Conservation (phyloP, 2,113 vertebrate genomes). For the Coregonus clupeaformis region DNA sequence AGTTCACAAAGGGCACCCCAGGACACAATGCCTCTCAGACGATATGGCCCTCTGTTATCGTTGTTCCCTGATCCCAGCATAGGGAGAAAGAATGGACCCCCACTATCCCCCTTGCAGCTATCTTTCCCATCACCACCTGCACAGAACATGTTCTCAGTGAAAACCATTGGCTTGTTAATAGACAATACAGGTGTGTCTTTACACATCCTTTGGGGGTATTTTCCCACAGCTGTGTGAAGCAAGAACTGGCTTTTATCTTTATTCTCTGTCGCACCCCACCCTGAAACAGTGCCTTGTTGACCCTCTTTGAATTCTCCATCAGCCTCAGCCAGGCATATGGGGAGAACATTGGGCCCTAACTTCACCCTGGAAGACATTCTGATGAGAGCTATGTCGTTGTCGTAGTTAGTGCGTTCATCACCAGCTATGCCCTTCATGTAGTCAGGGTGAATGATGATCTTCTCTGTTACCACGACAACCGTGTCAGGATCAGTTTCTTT, state of each 20-base stretch:
- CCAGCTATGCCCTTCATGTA: conserved; percentile 41
- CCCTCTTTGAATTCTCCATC: conserved; percentile 24
- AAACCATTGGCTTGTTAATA: not conserved
- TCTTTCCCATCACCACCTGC: conserved; percentile 77
- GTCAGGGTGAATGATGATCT: conserved; percentile 78
- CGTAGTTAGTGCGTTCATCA: conserved; percentile 46
- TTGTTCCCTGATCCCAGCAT: conserved; percentile 21
- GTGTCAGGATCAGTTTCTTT: fast-evolving
- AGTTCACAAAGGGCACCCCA: conserved; percentile 82
- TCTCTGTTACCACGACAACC: conserved; percentile 46
- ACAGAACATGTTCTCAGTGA: conserved; percentile 91
- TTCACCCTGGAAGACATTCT: conserved; percentile 74
- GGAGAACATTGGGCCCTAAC: conserved; percentile 74
- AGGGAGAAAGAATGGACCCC: conserved; percentile 78
- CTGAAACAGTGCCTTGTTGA: conserved; percentile 80
- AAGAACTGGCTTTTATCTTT: conserved; percentile 29
- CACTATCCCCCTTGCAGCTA: conserved; percentile 86
- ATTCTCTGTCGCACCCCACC: conserved; percentile 77
- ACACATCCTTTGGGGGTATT: conserved; percentile 43
- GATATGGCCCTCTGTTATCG: conserved; percentile 36
- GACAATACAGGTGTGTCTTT: not conserved
- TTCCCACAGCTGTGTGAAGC: conserved; percentile 65
- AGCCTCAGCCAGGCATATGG: conserved; percentile 83
- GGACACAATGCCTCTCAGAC: conserved; percentile 81
- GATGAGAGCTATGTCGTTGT: conserved; percentile 89